Evolutionary conservation across 2,888 invertebrate genomes (phyloP), one percentile per base, ranked within the genome.

Genomic region (Cotesia congregata): DNA sequence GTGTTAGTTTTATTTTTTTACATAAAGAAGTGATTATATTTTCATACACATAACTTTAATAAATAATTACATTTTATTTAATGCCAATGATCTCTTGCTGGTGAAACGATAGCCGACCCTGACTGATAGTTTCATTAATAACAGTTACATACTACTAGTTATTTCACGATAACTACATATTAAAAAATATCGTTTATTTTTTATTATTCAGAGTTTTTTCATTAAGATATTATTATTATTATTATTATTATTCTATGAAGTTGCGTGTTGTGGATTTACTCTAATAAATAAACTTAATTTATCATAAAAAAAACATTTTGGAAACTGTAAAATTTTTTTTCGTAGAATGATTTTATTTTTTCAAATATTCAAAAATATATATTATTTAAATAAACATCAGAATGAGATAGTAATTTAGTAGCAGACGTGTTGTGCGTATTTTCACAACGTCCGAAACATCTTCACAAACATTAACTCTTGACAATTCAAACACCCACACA

Each of bases 361-460:
- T 30, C 30, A 30, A 50, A 12, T 50, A 50, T 50, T 50, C 4
- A 50, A 12, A 50, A 50, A 50, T 12, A 12, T 50, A 50, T 50
- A 50, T 50, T 50, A 12, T 50, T 50, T 12, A 50, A 50, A 50
- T 50, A 50, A 50, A 50, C 50, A 50, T 50, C 7, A 7, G 12
- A 50, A 50, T 50, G 50, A 50, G 50, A 50, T 50, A 50, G 12
- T 50, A 50, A 50, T 50, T 50, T 50, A 50, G 50, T 50, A 50
- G 50, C 50, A 50, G 50, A 50, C 50, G 12, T 50, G 50, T 50
- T 50, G 50, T 4, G 50, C 50, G 50, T 50, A 50, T 50, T 50
- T 50, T 50, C 50, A 50, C 50, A 50, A 50, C 50, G 50, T 50
- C 50, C 50, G 50, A 50, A 50, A 50, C 50, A 50, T 50, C 50